These are phyloP conservation scores for Amphipoea oculea DNA, from an alignment of 2,888 invertebrate species.

Conservation along the genomic window DNA sequence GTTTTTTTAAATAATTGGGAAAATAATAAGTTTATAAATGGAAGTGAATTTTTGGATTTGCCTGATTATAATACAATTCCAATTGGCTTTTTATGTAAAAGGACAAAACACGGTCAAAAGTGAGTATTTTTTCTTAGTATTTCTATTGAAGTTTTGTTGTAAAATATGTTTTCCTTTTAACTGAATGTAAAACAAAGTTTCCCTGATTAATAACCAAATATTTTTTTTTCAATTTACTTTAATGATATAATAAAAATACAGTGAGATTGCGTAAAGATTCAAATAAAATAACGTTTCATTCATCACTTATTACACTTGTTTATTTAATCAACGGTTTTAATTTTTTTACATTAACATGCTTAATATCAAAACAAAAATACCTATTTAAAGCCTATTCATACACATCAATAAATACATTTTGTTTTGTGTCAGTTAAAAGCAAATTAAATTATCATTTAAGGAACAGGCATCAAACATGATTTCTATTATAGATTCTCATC, in stretches of 20 bases:
- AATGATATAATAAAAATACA: no score
- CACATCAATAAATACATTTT: not conserved
- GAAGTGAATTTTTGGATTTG: constrained; percentile 85
- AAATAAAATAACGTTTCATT: not conserved
- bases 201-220: not conserved
- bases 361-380: no score
- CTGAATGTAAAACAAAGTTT: constrained; percentile 11
- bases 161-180: not conserved
- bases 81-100: constrained; percentile 74
- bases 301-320: not conserved
- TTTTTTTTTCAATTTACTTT: not conserved
- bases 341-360: no score
- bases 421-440: constrained; percentile 15
- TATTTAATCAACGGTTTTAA: no score
- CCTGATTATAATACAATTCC: constrained; percentile 78
- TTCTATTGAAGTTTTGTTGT: not conserved
- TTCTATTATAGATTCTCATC: constrained; percentile 74
- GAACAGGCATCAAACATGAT: constrained; percentile 7
- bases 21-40: constrained; percentile 83
- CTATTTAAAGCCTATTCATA: no score
- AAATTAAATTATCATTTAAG: not conserved
- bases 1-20: constrained; percentile 78
- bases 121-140: constrained; percentile 70
- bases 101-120: constrained; percentile 79
- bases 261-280: no score